Conservation (phyloP, 2,797 vertebrate species). For the Psittacula derbiana region DNA sequence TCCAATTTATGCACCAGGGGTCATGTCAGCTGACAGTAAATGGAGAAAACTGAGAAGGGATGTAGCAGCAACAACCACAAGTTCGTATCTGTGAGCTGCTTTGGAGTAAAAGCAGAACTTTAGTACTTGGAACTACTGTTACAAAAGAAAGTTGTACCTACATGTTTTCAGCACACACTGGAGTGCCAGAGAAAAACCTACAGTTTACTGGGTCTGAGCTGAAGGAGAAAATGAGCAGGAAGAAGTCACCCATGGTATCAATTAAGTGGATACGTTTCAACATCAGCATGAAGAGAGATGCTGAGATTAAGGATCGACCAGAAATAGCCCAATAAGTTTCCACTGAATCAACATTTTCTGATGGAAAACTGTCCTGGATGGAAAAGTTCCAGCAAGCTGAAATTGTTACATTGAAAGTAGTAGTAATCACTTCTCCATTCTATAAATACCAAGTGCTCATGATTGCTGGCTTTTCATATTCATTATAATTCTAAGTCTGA, state of each 20-base stretch:
- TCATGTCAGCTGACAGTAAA: neutral
- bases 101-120: neutral
- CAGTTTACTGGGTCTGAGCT: neutral
- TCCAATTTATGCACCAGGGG: neutral
- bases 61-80: neutral
- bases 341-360: constrained; percentile 14
- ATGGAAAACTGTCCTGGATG: neutral
- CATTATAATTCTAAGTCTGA: neutral
- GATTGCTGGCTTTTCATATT: neutral
- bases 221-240: neutral
- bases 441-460: neutral
- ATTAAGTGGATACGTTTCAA: neutral
- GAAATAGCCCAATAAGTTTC: neutral
- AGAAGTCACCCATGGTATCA: neutral
- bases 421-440: neutral
- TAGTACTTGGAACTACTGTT: neutral
- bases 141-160: neutral
- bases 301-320: neutral
- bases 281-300: neutral
- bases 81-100: neutral
- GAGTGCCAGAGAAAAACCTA: neutral
- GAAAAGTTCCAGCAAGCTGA: neutral
- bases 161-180: neutral
- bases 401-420: neutral
- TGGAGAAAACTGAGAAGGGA: neutral